Conservation (phyloP, 2,113 vertebrate genomes). For the Acrocephalus kingi region DNA sequence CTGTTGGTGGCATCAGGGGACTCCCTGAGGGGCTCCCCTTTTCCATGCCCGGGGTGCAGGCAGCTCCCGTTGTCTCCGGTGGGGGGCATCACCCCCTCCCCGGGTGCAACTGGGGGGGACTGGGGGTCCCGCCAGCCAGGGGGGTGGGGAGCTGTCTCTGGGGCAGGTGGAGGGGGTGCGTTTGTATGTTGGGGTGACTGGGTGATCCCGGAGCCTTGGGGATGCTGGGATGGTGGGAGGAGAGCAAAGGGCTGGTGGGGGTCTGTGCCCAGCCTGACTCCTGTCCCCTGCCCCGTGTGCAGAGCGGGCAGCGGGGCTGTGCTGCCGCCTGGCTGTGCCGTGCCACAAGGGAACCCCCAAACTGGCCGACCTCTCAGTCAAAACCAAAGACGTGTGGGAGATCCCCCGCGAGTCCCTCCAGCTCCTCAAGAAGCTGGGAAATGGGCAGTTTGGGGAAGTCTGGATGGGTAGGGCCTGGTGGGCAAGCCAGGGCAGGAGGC, state of each 20-base stretch:
- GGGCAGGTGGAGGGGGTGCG: no score
- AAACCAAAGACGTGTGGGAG: constrained; percentile 95
- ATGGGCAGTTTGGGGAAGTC: constrained; percentile 94
- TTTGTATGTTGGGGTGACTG: background rate
- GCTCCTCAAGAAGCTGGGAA: constrained; percentile 91
- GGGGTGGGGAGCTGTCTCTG: accelerated
- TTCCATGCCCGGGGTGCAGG: background rate
- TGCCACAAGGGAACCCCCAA: constrained; percentile 89
- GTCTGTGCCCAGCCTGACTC: background rate
- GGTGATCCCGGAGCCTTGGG: background rate
- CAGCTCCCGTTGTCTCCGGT: accelerated
- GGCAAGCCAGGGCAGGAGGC: background rate
- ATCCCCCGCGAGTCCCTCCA: constrained; percentile 91
- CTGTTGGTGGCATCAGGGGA: background rate
- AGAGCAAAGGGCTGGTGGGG: background rate
- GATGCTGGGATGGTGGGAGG: background rate
- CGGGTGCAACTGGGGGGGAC: accelerated
- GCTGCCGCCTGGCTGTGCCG: constrained; percentile 87
- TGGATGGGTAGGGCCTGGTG: constrained; percentile 85
- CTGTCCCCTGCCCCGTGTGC: background rate
- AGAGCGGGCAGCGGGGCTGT: constrained; percentile 89
- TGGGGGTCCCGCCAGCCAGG: background rate
- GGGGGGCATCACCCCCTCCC: background rate
- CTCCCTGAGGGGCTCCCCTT: background rate
- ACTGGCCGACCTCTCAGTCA: constrained; percentile 91